Evolutionary conservation across 2,888 invertebrate species (phyloP).

Genomic region (Bedellia somnulentella): DNA sequence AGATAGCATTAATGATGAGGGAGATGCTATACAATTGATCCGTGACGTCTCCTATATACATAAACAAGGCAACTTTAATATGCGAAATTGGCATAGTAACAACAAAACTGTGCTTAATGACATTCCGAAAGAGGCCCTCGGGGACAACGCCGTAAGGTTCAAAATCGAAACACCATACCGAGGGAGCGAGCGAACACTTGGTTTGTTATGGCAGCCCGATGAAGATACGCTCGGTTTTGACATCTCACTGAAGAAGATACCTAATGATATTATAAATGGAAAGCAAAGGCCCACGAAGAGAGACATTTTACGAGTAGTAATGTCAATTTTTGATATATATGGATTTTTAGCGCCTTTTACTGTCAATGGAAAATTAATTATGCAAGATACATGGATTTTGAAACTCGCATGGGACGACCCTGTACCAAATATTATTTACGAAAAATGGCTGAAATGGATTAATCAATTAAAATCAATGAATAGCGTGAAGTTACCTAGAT

Average conservation of each 20-base stretch:
- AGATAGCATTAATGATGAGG: constrained; percentile 11
- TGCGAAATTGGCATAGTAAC: no score
- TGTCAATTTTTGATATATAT: constrained; percentile 10
- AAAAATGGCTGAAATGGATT: no score
- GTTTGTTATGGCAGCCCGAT: constrained; percentile 13
- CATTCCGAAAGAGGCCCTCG: constrained; percentile 12
- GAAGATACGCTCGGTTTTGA: constrained; percentile 12
- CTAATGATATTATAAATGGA: constrained; percentile 8
- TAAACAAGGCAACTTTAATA: no score
- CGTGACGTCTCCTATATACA: constrained; percentile 6
- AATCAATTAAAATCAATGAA: no score
- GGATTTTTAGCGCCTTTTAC: constrained; percentile 12
- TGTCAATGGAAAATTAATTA: constrained; percentile 12
- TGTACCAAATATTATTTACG: no score
- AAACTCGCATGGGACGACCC: constrained; percentile 12
- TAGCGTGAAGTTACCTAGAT: no score
- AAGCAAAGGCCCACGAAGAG: constrained; percentile 12
- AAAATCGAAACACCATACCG: no score
- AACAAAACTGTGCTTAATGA: no score
- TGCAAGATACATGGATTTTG: constrained; percentile 11
- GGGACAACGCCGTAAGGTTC: no score
- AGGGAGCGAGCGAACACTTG: constrained; percentile 13
- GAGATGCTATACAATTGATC: constrained; percentile 10
- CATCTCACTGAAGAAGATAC: constrained; percentile 10
- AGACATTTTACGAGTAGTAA: constrained; percentile 10